Evolutionary conservation across 2,113 vertebrate species (phyloP), one percentile per base, ranked within the genome.

Genomic region (Urocynchramus pylzowi): DNA sequence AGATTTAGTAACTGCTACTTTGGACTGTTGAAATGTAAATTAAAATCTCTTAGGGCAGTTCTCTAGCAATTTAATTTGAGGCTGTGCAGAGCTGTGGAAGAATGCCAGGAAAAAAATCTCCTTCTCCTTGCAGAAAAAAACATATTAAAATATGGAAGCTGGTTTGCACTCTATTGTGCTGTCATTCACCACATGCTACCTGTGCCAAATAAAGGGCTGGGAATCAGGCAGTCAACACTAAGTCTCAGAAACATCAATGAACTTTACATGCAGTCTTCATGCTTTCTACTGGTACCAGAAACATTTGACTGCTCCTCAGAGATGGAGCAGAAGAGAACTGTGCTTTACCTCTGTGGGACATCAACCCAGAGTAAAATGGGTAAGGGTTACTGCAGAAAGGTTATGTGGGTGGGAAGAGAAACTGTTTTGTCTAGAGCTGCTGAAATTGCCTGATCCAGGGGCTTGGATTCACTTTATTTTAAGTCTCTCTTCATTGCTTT

Each of bases 11-110:
- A 67, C 77, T 75, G 39, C 59, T 87, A 59, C 77, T 81, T 81
- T 37, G 35, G 26, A 39, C 52, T 60, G 86, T 44, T 95, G 86
- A 92, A 95, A 94, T 89, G 65, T 60, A 97, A 95, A 95, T 95
- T 75, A 81, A 94, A 94, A 75, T 71, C 44, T 95, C 87, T 61
- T 27, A 86, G 30, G 78, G 41, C 31, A 89, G 24, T 18, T 5
- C 37, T 91, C 28, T 64, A 89, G 76, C 76, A 73, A 84, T 95
- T 92, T 95, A 84, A 91, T 92, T 95, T 77, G 45, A 81, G 81
- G 33, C 30, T 63, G 71, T 64, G 76, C n/a, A 49, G 37, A 86
- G 64, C 16, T 53, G 54, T 94, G 95, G 89, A 93, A 47, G 16
- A 87, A 81, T 82, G 69, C 87, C 95, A 89, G 73, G n/a, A 74